These are phyloP conservation scores for Tyto alba DNA, from an alignment of 2,113 vertebrate species.

Conservation along the genomic window DNA sequence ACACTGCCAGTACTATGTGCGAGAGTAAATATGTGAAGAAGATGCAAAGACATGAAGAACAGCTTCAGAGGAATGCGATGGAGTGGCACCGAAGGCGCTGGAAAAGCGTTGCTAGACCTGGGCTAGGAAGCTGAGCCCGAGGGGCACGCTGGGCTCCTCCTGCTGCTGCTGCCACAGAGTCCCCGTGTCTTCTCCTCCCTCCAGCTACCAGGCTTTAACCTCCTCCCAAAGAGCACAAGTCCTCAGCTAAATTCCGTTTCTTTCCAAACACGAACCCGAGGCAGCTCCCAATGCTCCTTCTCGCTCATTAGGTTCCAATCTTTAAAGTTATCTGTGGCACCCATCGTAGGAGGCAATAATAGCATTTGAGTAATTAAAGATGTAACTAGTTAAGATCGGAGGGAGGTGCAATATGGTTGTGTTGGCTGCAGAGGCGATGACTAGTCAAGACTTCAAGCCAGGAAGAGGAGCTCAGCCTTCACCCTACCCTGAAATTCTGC, in stretches of 20 bases:
- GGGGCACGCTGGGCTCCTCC: accelerated
- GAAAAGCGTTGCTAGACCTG: neutral
- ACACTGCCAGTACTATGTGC: constrained; percentile 7
- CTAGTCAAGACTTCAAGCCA: neutral
- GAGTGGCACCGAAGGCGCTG: neutral
- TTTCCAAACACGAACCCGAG: neutral
- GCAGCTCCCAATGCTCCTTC: too few species aligned
- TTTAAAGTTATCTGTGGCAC: accelerated
- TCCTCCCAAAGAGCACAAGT: too few species aligned
- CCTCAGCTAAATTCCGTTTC: neutral
- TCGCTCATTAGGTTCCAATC: neutral
- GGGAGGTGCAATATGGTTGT: accelerated
- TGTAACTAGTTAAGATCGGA: neutral
- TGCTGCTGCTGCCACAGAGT: neutral
- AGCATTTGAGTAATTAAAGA: neutral
- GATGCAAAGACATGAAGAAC: neutral
- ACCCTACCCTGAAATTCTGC: accelerated
- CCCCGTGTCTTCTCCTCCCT: accelerated
- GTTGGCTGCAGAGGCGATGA: neutral
- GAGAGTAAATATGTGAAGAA: constrained; percentile 19
- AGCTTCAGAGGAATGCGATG: neutral
- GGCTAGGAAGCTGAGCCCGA: accelerated
- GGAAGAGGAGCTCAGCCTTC: neutral
- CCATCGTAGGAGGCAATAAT: neutral
- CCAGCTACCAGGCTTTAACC: neutral